Evolutionary conservation across 1,140 invertebrate species (phyloP).

Genomic region (Aphis gossypii): DNA sequence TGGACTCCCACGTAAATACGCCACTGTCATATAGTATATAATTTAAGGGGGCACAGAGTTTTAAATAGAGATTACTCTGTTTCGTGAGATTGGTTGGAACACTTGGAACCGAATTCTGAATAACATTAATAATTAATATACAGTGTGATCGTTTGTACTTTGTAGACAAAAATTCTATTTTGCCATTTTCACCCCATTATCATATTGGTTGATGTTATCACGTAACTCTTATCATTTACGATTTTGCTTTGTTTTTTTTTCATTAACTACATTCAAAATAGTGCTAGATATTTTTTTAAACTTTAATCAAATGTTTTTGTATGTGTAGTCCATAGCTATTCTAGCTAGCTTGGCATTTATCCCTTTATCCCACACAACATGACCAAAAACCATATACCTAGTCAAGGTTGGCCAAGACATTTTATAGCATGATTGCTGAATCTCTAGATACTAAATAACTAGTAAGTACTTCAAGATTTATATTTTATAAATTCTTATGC

Average conservation of each 20-base stretch:
- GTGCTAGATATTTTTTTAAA: conserved; percentile 2
- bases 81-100: no score
- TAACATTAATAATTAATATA: no score
- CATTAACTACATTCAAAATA: conserved; percentile 22
- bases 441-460: neutral
- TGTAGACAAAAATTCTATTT: neutral
- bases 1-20: no score
- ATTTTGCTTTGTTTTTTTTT: conserved; percentile 5
- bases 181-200: neutral
- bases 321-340: neutral
- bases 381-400: neutral
- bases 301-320: neutral
- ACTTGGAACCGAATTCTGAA: no score
- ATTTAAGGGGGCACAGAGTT: no score
- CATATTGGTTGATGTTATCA: neutral
- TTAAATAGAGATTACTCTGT: no score
- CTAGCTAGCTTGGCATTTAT: neutral
- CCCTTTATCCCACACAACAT: neutral
- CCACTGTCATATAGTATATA: no score
- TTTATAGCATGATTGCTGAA: neutral
- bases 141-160: neutral
- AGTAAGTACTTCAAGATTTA: neutral
- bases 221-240: neutral
- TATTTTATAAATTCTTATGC: neutral
- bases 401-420: neutral